Conservation (phyloP, 2,113 vertebrate genomes). For the Oenanthe oenanthe region DNA sequence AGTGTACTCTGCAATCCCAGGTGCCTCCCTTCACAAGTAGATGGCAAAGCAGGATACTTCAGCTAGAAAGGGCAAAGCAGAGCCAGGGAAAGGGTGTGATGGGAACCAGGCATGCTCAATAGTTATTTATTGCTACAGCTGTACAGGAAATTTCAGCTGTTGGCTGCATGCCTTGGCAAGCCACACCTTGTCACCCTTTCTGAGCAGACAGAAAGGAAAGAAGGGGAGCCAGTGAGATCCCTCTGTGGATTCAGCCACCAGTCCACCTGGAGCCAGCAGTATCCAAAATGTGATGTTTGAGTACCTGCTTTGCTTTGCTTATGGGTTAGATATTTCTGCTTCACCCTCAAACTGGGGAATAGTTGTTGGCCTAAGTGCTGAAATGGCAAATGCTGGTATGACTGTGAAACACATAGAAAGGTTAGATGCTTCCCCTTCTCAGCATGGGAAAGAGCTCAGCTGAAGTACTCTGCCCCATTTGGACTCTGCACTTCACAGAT, state of each 20-base stretch:
- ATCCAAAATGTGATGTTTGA: neutral
- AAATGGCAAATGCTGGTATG: neutral
- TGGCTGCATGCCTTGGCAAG: slow-evolving; percentile 39
- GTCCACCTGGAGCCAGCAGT: neutral
- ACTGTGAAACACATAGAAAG: neutral
- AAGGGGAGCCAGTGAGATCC: neutral
- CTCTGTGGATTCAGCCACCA: neutral
- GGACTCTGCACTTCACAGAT: neutral
- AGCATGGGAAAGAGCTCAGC: neutral
- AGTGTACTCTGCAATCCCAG: fast-evolving
- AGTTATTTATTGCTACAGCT: slow-evolving; percentile 41
- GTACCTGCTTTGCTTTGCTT: neutral
- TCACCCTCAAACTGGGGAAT: neutral
- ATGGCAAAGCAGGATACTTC: neutral
- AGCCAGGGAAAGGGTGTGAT: neutral
- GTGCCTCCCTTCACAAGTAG: neutral
- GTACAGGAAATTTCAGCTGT: slow-evolving; percentile 18
- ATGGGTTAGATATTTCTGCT: neutral
- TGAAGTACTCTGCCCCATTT: slow-evolving; percentile 4
- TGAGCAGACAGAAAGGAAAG: neutral
- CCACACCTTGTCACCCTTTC: slow-evolving; percentile 24
- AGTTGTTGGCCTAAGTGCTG: neutral
- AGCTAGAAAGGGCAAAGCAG: neutral
- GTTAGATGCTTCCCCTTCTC: neutral
- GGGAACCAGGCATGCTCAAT: neutral